Base-by-base conservation (phyloP, 2,888 invertebrate species). In the Ashinkailepas kermadecensis region DNA sequence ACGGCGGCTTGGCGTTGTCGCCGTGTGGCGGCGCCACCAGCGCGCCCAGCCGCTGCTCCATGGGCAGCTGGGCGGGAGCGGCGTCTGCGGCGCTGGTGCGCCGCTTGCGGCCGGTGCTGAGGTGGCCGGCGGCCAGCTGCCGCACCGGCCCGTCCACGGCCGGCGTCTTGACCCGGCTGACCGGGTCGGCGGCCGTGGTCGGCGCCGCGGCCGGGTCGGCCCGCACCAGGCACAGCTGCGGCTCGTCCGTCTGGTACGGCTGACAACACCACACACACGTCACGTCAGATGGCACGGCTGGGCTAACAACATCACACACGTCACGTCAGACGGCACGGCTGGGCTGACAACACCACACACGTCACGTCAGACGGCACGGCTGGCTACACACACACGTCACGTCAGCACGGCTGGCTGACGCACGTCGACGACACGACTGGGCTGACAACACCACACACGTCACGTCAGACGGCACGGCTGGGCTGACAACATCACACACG, bases 41-140 rank as follows among this genome's bases (percentile, higher is more conserved):
- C 87, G 95, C 95, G 84, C 94, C 93, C 54, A 96, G 87, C 59
- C 96, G 89, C 13, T 92, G 91, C 87, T 95, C 95, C 91, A 96
- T 92, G 0, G 95, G 93, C 18, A 94, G 91, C 87, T 94, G 92
- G 64, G 90, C 83, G 80, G 84, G 83, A 9, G 83, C 86, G 83
- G 25, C 87, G 85, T 67, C 86, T 13, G 74, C 74, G 39, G 25
- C 74, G 54, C 18, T 18, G 39, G 74, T 7, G 54, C 54, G 39
- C 39, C 74, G 74, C 18, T 74, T 74, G 9, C 74, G 54, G 18
- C 74, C 74, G 39, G 74, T 54, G 74, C 23, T 23, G 74, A 74
- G 74, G 18, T 18, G 74, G 18, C 74, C 74, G 18, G 74, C 74
- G 18, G 74, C 39, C 54, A 74, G 74, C 74, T 74, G 74, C 13